phyloP scores from a whole-genome alignment of 2,797 vertebrate species.

The Pipistrellus pipistrellus region DNA sequence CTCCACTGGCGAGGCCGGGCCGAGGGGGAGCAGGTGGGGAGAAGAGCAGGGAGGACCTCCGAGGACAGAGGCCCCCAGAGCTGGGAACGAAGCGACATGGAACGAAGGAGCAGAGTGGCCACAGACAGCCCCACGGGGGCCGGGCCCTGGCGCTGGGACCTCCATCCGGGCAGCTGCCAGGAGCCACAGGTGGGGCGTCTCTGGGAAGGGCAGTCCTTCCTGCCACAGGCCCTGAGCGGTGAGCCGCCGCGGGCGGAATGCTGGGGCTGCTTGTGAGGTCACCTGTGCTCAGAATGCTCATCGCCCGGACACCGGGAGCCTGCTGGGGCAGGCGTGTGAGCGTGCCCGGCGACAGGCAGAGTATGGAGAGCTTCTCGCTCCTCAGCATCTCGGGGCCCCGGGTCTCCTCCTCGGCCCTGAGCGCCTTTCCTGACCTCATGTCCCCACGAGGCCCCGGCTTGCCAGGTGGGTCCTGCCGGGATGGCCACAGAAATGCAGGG shows the following conservation, averaged over 20 bases:
- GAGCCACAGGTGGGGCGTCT: not conserved
- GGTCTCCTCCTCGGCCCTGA: constrained; percentile 17
- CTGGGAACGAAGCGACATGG: not conserved
- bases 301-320: constrained; percentile 5
- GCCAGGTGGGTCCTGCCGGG: constrained; percentile 69
- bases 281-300: not conserved
- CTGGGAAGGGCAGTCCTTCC: not conserved
- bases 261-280: constrained; percentile 74
- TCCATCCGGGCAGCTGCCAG: not conserved
- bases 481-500: not conserved
- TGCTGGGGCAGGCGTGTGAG: not conserved
- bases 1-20: not conserved
- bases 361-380: constrained; percentile 80
- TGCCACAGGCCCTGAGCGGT: not conserved
- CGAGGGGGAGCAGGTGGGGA: not conserved
- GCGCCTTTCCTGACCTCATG: not conserved
- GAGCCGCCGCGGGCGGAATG: not conserved
- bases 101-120: not conserved
- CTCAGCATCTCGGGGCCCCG: constrained; percentile 55
- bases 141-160: not conserved
- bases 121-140: not conserved
- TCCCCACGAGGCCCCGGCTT: constrained; percentile 45
- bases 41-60: not conserved
- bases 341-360: not conserved
- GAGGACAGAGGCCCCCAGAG: not conserved